Percentiles rank a stretch among this genome's conserved stretches.
phyloP scores from a whole-genome alignment of 2,113 vertebrate genomes.

The Ophiodon elongatus region DNA sequence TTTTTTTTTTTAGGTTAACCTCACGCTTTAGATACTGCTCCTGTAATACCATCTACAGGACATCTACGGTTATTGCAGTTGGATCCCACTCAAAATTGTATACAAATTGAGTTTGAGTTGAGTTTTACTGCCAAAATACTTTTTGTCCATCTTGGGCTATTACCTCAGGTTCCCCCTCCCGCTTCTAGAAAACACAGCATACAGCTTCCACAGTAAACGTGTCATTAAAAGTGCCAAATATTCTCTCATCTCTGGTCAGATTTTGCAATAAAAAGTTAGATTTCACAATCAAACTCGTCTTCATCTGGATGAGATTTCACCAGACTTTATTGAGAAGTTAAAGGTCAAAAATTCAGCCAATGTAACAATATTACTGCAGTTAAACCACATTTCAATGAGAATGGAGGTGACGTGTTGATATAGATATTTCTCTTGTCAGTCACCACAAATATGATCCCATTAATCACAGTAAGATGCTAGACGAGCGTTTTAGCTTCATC shows the following conservation, averaged over 20 bases:
- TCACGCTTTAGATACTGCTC: constrained; percentile 17
- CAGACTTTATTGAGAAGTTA: neutral
- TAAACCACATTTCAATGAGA: neutral
- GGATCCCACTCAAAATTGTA: neutral
- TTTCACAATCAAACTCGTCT: neutral
- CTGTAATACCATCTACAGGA: constrained; percentile 62
- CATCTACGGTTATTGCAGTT: neutral
- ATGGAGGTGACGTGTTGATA: neutral
- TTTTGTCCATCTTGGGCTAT: neutral
- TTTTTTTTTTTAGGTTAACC: neutral
- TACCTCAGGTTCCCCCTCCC: neutral
- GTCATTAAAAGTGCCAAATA: neutral
- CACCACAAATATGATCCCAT: neutral
- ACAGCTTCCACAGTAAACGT: neutral
- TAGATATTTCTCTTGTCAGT: neutral
- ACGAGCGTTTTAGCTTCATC: constrained; percentile 49
- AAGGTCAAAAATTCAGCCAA: neutral
- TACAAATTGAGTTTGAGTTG: neutral
- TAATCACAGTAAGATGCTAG: constrained; percentile 8
- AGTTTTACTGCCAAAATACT: neutral
- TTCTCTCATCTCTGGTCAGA: neutral
- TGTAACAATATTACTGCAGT: neutral
- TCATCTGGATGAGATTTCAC: neutral
- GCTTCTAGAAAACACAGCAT: neutral
- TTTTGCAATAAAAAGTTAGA: neutral